Percentiles rank a stretch among this genome's conserved stretches.
phyloP scores from a whole-genome alignment of 2,888 invertebrate genomes.

The Hypsopygia costalis region DNA sequence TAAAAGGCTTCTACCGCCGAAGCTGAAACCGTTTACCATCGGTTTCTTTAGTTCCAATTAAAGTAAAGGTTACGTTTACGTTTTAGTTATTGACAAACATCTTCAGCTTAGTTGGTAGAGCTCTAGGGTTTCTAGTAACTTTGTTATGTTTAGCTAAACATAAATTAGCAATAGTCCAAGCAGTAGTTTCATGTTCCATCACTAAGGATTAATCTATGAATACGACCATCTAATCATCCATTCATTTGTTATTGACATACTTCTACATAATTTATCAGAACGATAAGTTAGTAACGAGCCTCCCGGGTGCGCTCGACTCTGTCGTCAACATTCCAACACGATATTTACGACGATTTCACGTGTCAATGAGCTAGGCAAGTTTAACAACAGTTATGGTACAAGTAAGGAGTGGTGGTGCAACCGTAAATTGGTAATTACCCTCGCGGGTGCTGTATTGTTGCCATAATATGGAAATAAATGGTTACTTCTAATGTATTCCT shows the following conservation, averaged over 20 bases:
- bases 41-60: too few species aligned
- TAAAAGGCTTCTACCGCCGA: too few species aligned
- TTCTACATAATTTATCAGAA: not conserved
- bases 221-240: too few species aligned
- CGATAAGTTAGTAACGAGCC: conserved; percentile 2
- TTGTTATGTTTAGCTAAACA: too few species aligned
- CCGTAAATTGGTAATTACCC: not conserved
- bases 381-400: not conserved
- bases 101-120: too few species aligned
- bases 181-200: too few species aligned
- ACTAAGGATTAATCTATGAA: too few species aligned
- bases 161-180: too few species aligned
- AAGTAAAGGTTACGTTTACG: too few species aligned
- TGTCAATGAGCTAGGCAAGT: not conserved
- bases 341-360: not conserved
- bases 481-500: not conserved
- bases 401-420: not conserved
- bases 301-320: not conserved
- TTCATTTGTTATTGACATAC: not conserved
- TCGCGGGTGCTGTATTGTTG: not conserved
- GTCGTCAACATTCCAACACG: not conserved
- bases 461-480: not conserved
- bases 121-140: too few species aligned
- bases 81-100: too few species aligned
- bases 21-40: too few species aligned